Percentiles rank a stretch among this genome's conserved stretches.
These are phyloP conservation scores for Cryptotermes secundus DNA, from an alignment of 1,140 invertebrate species.

Conservation along the genomic window DNA sequence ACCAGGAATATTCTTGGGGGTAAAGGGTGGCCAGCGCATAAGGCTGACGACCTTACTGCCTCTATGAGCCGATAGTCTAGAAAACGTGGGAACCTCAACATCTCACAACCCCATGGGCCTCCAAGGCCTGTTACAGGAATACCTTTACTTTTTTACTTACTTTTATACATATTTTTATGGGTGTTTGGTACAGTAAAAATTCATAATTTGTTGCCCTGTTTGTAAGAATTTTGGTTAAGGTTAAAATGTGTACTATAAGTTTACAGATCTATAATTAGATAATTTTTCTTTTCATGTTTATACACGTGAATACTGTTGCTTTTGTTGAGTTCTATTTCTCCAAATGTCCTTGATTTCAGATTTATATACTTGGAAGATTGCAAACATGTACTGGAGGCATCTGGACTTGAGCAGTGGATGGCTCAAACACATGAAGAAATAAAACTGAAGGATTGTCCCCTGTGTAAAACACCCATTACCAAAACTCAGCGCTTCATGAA, in stretches of 20 bases:
- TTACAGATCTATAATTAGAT: not conserved
- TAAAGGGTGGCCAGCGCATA: too few relatives aligned
- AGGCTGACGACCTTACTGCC: too few relatives aligned
- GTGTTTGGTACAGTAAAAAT: too few relatives aligned
- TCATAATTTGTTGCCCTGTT: not conserved
- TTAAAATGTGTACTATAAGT: not conserved
- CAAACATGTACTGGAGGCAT: constrained; percentile 60
- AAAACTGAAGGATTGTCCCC: constrained; percentile 60
- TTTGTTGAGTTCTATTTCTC: constrained; percentile 41
- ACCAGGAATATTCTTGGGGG: too few relatives aligned
- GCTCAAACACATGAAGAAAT: constrained; percentile 49
- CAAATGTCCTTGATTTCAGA: constrained; percentile 42
- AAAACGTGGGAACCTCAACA: too few relatives aligned
- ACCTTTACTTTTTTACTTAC: too few relatives aligned
- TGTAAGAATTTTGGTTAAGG: not conserved
- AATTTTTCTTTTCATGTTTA: not conserved
- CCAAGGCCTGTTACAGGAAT: too few relatives aligned
- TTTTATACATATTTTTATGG: too few relatives aligned
- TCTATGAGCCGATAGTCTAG: too few relatives aligned
- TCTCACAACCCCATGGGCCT: too few relatives aligned
- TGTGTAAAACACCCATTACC: constrained; percentile 62
- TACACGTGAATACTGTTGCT: constrained; percentile 41
- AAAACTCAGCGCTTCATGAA: constrained; percentile 61
- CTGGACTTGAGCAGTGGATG: constrained; percentile 57
- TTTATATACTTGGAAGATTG: constrained; percentile 66